A percentile compares a stretch with the other conserved stretches of the same genome.
phyloP scores from a whole-genome alignment of 1,140 invertebrate genomes.

The Pogonomyrmex barbatus region DNA sequence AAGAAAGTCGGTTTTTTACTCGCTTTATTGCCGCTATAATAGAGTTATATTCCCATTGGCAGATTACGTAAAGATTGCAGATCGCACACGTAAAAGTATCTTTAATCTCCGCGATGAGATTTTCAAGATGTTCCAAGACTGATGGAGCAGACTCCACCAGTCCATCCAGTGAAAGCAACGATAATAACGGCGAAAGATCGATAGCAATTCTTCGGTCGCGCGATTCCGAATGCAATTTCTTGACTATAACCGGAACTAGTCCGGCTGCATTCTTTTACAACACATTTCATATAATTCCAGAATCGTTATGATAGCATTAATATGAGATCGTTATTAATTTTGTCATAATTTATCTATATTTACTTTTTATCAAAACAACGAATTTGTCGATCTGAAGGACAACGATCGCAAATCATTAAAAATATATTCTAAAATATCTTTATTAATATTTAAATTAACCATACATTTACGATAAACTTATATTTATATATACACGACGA shows the following conservation, averaged over 20 bases:
- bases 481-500: not conserved
- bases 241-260: constrained; percentile 29
- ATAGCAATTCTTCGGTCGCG: constrained; percentile 17
- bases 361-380: not conserved
- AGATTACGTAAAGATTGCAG: constrained; percentile 37
- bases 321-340: not conserved
- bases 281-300: constrained; percentile 7
- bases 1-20: constrained; percentile 26
- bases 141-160: not conserved
- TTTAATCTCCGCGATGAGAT: not conserved
- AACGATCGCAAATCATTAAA: constrained; percentile 1
- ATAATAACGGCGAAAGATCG: constrained; percentile 4
- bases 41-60: constrained; percentile 29
- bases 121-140: not conserved
- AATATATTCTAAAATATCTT: not conserved
- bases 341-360: constrained; percentile 28
- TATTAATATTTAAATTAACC: not conserved
- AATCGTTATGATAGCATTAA: constrained; percentile 18
- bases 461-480: no score
- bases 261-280: constrained; percentile 25
- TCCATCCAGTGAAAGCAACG: not conserved
- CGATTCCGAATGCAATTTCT: not conserved
- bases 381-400: constrained; percentile 42
- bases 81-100: constrained; percentile 9
- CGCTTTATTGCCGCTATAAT: constrained; percentile 13